Conservation (phyloP, 2,797 vertebrate genomes). For the Alcedo atthis region DNA sequence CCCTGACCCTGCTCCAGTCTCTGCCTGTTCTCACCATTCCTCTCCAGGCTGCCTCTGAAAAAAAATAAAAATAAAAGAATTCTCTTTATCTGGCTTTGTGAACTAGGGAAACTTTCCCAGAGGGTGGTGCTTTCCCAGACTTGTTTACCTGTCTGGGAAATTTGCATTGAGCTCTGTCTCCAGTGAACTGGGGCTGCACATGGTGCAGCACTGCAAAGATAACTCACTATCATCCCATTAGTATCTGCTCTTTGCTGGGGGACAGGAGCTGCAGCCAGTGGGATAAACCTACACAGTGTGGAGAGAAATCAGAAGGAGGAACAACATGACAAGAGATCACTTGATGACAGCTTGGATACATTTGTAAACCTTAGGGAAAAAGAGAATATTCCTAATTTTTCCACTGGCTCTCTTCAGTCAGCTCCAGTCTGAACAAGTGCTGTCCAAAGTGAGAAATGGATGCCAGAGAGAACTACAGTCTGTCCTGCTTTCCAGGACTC, state of each 20-base stretch:
- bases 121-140: slow-evolving; percentile 38
- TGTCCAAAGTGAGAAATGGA: background rate
- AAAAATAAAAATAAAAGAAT: background rate
- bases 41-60: background rate
- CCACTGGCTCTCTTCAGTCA: background rate
- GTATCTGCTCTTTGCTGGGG: background rate
- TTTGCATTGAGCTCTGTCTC: slow-evolving; percentile 34
- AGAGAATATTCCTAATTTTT: background rate
- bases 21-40: background rate
- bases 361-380: background rate
- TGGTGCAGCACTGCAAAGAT: background rate
- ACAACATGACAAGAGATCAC: background rate
- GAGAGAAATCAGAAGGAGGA: background rate
- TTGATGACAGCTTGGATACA: background rate
- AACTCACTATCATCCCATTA: background rate
- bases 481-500: background rate
- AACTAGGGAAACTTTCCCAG: slow-evolving; percentile 23
- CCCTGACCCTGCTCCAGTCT: background rate
- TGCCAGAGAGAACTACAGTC: background rate
- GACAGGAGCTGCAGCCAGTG: background rate
- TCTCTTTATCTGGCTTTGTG: background rate
- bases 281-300: background rate
- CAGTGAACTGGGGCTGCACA: background rate
- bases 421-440: background rate
- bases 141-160: slow-evolving; percentile 56